Conservation (phyloP, 2,797 vertebrate species). For the Triplophysa bombifrons region DNA sequence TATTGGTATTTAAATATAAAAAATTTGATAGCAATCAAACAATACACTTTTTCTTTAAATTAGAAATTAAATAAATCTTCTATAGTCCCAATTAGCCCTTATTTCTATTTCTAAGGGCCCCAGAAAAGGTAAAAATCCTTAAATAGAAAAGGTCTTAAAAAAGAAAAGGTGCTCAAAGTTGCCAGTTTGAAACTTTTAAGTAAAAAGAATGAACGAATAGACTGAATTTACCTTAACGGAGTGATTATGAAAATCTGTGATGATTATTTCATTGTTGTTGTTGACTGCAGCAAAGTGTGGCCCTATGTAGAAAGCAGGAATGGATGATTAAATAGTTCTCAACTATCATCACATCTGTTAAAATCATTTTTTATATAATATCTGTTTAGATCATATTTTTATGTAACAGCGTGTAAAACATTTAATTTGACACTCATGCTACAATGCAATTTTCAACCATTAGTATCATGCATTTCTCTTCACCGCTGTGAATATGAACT, state of each 20-base stretch:
- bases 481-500: not conserved
- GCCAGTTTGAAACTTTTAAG: not conserved
- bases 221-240: conserved; percentile 89
- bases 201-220: not conserved
- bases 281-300: conserved; percentile 99
- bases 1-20: too few species aligned
- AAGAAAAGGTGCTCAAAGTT: not conserved
- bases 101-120: not conserved
- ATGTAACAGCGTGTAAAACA: not conserved
- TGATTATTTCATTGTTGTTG: conserved; percentile 98
- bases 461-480: not conserved
- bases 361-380: not conserved
- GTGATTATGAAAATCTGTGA: conserved; percentile 99
- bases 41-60: not conserved
- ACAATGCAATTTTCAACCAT: not conserved
- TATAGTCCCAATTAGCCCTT: not conserved
- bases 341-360: not conserved
- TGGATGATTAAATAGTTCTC: not conserved
- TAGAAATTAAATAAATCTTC: too few species aligned
- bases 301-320: conserved; percentile 72
- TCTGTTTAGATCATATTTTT: not conserved
- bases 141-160: not conserved
- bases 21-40: not conserved
- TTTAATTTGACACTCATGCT: not conserved
- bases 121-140: not conserved